These are phyloP conservation scores for Pseudorhombus dupliciocellatus DNA, from an alignment of 2,113 vertebrate species.

Conservation along the genomic window DNA sequence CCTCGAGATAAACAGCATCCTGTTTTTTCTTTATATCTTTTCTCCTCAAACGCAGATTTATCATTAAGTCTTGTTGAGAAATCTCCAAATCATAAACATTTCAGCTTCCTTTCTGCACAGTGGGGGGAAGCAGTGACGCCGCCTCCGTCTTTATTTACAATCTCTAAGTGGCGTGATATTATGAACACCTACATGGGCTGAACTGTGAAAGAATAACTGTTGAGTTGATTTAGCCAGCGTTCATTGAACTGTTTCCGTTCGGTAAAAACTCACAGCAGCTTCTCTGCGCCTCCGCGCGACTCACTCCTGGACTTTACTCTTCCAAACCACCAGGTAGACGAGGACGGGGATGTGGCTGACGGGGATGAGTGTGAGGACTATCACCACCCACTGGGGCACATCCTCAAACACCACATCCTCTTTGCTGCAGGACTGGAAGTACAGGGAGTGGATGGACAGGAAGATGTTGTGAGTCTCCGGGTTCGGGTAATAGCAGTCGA, in stretches of 20 bases:
- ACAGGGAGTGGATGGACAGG: slow-evolving; percentile 58
- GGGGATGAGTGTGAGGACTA: slow-evolving; percentile 71
- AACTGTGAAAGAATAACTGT: too few relatives aligned
- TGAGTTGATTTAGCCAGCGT: background rate
- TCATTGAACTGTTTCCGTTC: background rate
- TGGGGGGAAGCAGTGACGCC: too few relatives aligned
- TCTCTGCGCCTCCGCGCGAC: background rate
- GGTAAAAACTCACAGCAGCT: background rate
- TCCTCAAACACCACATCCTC: slow-evolving; percentile 39
- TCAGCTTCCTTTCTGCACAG: too few relatives aligned
- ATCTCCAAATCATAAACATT: too few relatives aligned
- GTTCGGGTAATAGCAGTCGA: slow-evolving; percentile 70
- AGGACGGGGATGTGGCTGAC: slow-evolving; percentile 73
- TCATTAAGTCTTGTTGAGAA: too few relatives aligned
- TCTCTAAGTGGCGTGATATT: too few relatives aligned
- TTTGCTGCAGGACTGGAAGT: slow-evolving; percentile 64
- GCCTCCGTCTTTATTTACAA: too few relatives aligned
- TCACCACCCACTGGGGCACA: slow-evolving; percentile 58
- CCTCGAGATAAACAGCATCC: too few relatives aligned
- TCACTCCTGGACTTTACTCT: slow-evolving; percentile 55
- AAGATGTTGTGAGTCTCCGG: slow-evolving; percentile 61
- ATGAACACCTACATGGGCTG: too few relatives aligned
- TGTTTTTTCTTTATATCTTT: too few relatives aligned
- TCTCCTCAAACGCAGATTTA: too few relatives aligned
- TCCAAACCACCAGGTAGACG: slow-evolving; percentile 71